Evolutionary conservation across 1,140 invertebrate species (phyloP), one percentile per base, ranked within the genome.

Genomic region (Aphidius gifuensis): DNA sequence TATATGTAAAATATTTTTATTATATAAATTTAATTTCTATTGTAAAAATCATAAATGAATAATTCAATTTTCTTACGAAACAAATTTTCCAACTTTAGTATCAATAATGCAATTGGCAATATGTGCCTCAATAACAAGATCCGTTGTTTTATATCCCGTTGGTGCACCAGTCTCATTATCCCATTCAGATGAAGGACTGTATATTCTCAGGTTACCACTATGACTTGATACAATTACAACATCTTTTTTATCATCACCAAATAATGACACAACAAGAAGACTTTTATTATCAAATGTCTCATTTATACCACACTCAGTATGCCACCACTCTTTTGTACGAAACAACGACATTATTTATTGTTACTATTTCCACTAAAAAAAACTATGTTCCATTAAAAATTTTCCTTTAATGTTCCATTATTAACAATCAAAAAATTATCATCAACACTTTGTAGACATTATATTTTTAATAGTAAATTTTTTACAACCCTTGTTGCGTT

Each of bases 321-420:
- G 82, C 92, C 92, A 93, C 83, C 88, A 88, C 64, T 92, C 89
- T 70, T 88, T 83, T 1, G 86, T 84, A 81, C 90, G 91, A 77
- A 93, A 93, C 48, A 93, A 76, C 21, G 91, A 92, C 92, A 93
- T 93, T 62, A 11, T 66, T 48, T 16, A 16, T 16, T 16, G 16
- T 16, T 16, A 16, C 16, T 16, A 16, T 16, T 16, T 16, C 16
- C 0, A 16, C 16, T 16, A 16, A 16, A 16, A 16, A 16, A 16
- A 16, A 16, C 16, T 16, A 16, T 16, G 1, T 16, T 16, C 16
- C 16, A 16, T 16, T 16, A 16, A 16, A 16, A 16, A 16, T n/a
- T n/a, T n/a, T n/a, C n/a, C n/a, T n/a, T n/a, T n/a, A n/a, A n/a
- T n/a, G n/a, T n/a, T n/a, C n/a, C n/a, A 16, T 16, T 16, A 16